Percentiles rank a stretch among this genome's conserved stretches.
Evolutionary conservation across 2,797 vertebrate species (phyloP).

Genomic region (Dryobates pubescens): DNA sequence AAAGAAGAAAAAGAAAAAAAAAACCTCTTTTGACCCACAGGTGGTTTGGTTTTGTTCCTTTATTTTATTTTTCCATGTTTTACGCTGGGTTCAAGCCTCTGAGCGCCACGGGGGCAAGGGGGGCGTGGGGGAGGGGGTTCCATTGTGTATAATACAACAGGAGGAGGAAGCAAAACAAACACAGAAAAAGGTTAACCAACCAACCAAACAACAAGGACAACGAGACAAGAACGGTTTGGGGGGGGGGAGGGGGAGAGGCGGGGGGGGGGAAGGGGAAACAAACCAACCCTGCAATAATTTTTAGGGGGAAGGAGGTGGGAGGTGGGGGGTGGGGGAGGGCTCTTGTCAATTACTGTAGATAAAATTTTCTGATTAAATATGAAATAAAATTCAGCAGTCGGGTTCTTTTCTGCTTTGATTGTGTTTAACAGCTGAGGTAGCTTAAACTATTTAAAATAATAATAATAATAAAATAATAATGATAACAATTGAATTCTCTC

Average conservation of each 20-base stretch:
- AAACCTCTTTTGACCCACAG: background rate
- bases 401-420: conserved; percentile 75
- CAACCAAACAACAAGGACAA: background rate
- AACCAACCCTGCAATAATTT: conserved; percentile 71
- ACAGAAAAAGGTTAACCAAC: background rate
- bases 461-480: conserved; percentile 43
- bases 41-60: no score
- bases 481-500: conserved; percentile 72
- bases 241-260: no score
- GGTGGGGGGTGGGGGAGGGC: background rate
- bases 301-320: conserved; percentile 55
- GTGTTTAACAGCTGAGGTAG: conserved; percentile 78
- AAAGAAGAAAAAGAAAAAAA: background rate
- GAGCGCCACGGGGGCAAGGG: no score
- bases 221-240: conserved; percentile 49
- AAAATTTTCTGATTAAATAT: conserved; percentile 73
- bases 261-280: conserved; percentile 20
- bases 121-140: no score
- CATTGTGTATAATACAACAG: no score
- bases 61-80: no score
- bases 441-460: conserved; percentile 78
- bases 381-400: conserved; percentile 65
- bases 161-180: conserved; percentile 32
- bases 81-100: no score
- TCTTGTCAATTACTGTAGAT: conserved; percentile 74